Evolutionary conservation across 2,797 vertebrate species (phyloP), one percentile per base, ranked within the genome.

Genomic region (Melanotaenia maccullochi): DNA sequence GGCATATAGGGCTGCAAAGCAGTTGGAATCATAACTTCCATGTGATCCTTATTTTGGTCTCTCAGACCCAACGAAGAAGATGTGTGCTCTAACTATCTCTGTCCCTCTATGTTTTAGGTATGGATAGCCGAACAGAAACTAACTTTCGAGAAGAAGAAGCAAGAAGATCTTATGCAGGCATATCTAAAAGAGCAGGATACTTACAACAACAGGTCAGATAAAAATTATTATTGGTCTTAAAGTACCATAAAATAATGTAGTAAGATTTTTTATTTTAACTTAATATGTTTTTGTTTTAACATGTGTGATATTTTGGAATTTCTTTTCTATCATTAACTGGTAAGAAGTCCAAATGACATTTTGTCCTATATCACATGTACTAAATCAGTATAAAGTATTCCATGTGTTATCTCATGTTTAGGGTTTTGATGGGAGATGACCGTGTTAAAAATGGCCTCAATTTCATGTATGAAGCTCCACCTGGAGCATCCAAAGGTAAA

Each of bases 81-180:
- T 44, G 4, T 68, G 12, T 68, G 24, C 6, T 52, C 3, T 60
- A 47, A 71, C 28, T 24, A 1, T 35, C 2, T 2, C 28, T 67
- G 20, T 77, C 16, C 44, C 7, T 65, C 35, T 22, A 14, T 72
- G 32, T 49, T 71, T 68, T 87, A 99, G 98, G 97, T 98, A 96
- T 99, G 98, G 98, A 99, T 99, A 82, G 97, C 97, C 20, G 98
- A 99, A 84, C 98, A 99, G 92, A 99, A 99, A 88, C 94, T 99
- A 78, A 97, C 95, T 0, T 99, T 97, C 76, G 97, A 99, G 38
- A 99, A 98, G 92, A 97, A 93, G 88, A 98, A 98, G 88, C 98
- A 99, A 86, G 98, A 99, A 87, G 98, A 99, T 33, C 93, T 99
- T 71, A 97, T 99, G 97, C 95, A 97, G 78, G 97, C 98, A 0